Conservation (phyloP, 2,113 vertebrate species). For the Pipa parva region DNA sequence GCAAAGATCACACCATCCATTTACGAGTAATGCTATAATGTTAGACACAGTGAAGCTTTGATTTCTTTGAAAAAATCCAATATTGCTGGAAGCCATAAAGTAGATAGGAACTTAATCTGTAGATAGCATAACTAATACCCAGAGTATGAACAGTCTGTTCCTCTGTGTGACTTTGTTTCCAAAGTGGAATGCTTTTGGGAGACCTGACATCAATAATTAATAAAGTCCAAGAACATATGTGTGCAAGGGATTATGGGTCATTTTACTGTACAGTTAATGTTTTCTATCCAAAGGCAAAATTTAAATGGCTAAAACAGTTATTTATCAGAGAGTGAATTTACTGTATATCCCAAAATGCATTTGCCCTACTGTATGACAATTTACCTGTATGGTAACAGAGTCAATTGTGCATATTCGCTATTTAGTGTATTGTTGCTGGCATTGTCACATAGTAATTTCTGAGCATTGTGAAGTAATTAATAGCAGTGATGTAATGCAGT, state of each 20-base stretch:
- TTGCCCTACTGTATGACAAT: too few species aligned
- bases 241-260: neutral
- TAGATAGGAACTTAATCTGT: conserved; percentile 24
- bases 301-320: too few species aligned
- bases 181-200: neutral
- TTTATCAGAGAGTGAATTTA: too few species aligned
- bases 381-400: too few species aligned
- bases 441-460: too few species aligned
- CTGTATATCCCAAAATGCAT: too few species aligned
- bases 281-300: neutral
- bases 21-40: conserved; percentile 33
- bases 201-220: neutral
- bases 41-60: conserved; percentile 16
- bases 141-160: conserved; percentile 1
- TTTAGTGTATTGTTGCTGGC: too few species aligned
- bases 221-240: neutral
- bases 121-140: conserved; percentile 30
- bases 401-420: too few species aligned
- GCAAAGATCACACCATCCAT: conserved; percentile 38
- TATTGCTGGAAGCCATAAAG: conserved; percentile 20
- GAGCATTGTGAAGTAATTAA: too few species aligned
- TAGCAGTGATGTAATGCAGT: too few species aligned
- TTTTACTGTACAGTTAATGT: neutral
- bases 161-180: conserved; percentile 3
- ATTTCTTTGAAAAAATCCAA: conserved; percentile 23